Conservation (phyloP, 2,797 vertebrate species). For the Enteromius paludinosus region DNA sequence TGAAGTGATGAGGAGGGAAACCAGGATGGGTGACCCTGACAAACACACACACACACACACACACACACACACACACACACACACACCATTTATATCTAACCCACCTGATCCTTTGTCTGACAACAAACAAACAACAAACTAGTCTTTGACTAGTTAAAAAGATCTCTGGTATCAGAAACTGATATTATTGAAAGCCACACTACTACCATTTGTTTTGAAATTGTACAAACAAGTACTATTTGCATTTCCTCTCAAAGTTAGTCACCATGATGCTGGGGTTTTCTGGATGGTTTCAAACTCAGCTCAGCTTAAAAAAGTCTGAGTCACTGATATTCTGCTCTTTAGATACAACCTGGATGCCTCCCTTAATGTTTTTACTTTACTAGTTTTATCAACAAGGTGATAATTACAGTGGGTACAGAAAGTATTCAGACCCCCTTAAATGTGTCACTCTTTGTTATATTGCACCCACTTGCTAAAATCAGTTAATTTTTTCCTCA, state of each 20-base stretch:
- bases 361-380: not conserved
- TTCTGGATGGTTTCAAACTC: not conserved
- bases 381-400: not conserved
- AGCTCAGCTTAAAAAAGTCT: not conserved
- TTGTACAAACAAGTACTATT: not conserved
- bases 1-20: constrained; percentile 40
- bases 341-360: not conserved
- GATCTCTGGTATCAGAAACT: not conserved
- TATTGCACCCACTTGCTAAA: too few relatives aligned
- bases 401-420: not conserved
- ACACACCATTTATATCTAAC: constrained; percentile 32
- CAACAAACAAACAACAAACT: constrained; percentile 13
- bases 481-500: too few relatives aligned
- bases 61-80: constrained; percentile 24
- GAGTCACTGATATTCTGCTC: not conserved
- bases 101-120: constrained; percentile 35
- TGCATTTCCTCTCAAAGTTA: not conserved
- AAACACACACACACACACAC: constrained; percentile 26
- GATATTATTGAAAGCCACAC: not conserved
- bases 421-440: too few relatives aligned
- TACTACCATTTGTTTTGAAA: not conserved
- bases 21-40: constrained; percentile 30
- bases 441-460: too few relatives aligned
- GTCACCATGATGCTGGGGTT: not conserved
- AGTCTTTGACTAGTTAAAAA: not conserved